Percentiles rank a stretch among this genome's conserved stretches.
These are phyloP conservation scores for Ctenochaetus hawaiiensis DNA, from an alignment of 2,797 vertebrate species.

Conservation along the genomic window DNA sequence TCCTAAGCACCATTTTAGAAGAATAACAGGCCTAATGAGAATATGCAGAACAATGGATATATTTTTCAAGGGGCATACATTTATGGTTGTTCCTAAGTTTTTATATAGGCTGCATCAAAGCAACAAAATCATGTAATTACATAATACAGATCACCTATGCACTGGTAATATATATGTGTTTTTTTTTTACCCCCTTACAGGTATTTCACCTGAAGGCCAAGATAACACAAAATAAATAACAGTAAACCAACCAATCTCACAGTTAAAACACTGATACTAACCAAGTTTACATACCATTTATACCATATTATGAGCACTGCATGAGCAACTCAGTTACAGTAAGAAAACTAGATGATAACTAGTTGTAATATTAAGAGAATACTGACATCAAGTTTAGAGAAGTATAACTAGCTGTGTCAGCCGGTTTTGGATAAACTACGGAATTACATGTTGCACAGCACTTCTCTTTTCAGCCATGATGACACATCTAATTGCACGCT, in stretches of 20 bases:
- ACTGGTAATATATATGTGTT: neutral
- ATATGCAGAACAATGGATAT: conserved; percentile 16
- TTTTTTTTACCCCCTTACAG: too few species aligned
- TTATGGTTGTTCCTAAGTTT: neutral
- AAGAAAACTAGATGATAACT: neutral
- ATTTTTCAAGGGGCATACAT: neutral
- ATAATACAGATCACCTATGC: neutral
- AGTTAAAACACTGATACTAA: neutral
- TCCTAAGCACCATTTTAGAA: conserved; percentile 9
- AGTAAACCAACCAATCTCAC: neutral
- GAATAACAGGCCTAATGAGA: conserved; percentile 14
- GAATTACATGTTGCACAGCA: neutral
- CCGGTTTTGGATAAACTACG: neutral
- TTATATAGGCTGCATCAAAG: neutral
- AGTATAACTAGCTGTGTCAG: neutral
- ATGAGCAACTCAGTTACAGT: neutral
- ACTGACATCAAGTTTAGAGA: neutral
- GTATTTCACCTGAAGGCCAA: neutral
- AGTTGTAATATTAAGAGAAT: neutral
- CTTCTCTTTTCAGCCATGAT: neutral
- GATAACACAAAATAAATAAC: neutral
- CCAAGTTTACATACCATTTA: neutral
- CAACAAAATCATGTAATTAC: neutral
- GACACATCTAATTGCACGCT: neutral
- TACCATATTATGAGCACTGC: neutral